These are phyloP conservation scores for Cirrhinus mrigala DNA, from an alignment of 2,797 vertebrate species.

Conservation along the genomic window DNA sequence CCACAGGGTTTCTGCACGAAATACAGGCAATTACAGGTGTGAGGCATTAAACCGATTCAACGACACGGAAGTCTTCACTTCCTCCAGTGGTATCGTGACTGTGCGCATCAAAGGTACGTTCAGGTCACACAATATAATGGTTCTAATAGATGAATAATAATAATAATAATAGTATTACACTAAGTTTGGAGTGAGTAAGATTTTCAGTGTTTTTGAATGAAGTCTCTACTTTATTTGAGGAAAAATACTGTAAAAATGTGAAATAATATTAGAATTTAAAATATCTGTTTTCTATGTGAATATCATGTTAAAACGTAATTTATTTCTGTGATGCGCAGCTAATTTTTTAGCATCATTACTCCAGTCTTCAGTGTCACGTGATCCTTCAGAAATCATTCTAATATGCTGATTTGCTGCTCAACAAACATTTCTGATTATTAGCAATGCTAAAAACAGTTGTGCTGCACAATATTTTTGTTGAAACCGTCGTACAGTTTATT, in stretches of 20 bases:
- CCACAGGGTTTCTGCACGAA: constrained; percentile 53
- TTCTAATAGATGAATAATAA: neutral
- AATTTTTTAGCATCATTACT: neutral
- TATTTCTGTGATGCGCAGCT: neutral
- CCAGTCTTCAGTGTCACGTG: neutral
- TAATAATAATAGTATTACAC: neutral
- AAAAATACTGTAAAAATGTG: neutral
- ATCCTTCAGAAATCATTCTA: neutral
- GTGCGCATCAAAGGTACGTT: constrained; percentile 71
- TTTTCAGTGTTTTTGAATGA: neutral
- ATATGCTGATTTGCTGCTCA: neutral
- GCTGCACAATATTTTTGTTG: no score
- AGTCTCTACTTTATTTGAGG: neutral
- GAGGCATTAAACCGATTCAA: constrained; percentile 67
- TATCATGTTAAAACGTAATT: neutral
- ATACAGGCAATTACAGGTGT: constrained; percentile 73
- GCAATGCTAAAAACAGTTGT: no score
- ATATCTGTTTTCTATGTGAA: neutral
- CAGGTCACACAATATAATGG: neutral
- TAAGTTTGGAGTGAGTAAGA: neutral
- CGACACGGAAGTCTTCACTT: constrained; percentile 30
- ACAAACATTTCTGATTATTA: neutral
- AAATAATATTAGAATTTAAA: neutral
- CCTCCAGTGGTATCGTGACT: constrained; percentile 41
- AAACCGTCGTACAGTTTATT: neutral